Evolutionary conservation across 1,140 invertebrate genomes (phyloP), one percentile per base, ranked within the genome.

Genomic region (Pseudomyrmex concolor): DNA sequence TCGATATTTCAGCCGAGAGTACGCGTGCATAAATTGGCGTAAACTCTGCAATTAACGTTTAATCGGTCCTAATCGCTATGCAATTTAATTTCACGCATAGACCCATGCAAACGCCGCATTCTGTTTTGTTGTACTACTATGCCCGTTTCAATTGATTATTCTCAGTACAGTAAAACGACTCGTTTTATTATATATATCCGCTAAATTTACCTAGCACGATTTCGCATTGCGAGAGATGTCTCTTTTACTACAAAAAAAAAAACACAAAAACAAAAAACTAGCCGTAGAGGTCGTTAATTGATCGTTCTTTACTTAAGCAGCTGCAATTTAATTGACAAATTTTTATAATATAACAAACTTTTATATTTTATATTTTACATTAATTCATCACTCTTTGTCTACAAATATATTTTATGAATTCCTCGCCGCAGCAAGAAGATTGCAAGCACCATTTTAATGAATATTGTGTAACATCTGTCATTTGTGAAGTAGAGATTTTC

Each of bases 11-110:
- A 50, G 25, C 55, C 48, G 17, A 19, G 48, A 8, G 73, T 9
- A 72, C 72, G 55, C 60, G 60, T 34, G 19, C 7, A 4, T 72
- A 54, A 50, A 67, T 77, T 50, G 25, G 9, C 25, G 63, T 81
- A 67, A 81, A 76, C 51, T 67, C 63, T 43, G 34, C 54, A 81
- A 73, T 81, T 63, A 85, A 73, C 17, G 68, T 50, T 48, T 82
- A 85, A 73, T 86, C 76, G 68, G 10, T 54, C 10, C 50, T 55
- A 64, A 83, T 83, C 57, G 64, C 45, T 7, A 17, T 15, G 25
- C 45, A 81, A 81, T 67, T 73, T 72, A 64, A 72, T 66, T 66
- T 80, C 54, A 59, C 43, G 66, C 54, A 22, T 71, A 80, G 76
- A 50, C 60, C 66, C n/a, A 15, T 1, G 5, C 66, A 64, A 45